Base-by-base conservation (phyloP, 2,113 vertebrate species). In the Zapornia atra region DNA sequence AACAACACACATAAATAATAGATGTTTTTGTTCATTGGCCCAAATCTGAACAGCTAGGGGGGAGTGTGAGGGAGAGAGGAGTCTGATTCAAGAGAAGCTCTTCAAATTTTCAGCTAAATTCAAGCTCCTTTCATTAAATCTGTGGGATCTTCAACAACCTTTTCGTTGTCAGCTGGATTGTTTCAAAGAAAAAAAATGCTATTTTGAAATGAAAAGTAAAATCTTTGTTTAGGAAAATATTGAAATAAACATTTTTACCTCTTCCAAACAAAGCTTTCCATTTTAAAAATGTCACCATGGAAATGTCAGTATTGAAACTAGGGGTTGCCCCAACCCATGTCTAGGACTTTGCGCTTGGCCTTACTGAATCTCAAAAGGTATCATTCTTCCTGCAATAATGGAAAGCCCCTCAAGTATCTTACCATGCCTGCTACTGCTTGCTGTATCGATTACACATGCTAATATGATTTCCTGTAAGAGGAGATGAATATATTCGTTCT, bases 401-500 rank as follows among this genome's bases (percentile, higher is more conserved):
- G 66, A 91, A 85, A 86, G 6, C 28, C 21, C 28, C 25, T 94
- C 53, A 90, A 82, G 40, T 76, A n/a, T 72, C 63, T 73, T 66
- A 77, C 28, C 19, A 13, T 60, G 8, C 28, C 51, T 83, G 19
- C 59, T 93, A 29, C 75, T 66, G n/a, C 86, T 82, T 83, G 36
- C 61, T 73, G 10, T 77, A 81, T 82, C 34, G 51, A 26, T 92
- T 93, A 68, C 54, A 86, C 42, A 33, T 34, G 44, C 46, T 94
- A 77, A 88, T 80, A 73, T 80, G 75, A 65, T 90, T 96, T 95
- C 70, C 85, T 87, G 82, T 75, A 85, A 91, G n/a, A 79, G 8
- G 10, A 94, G 51, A 69, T 46, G 50, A 54, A 79, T 82, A 72
- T 82, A 65, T 90, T 75, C 13, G 3, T 77, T 87, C 82, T 70